phyloP scores from a whole-genome alignment of 2,888 invertebrate species.

The Colletes collaris region DNA sequence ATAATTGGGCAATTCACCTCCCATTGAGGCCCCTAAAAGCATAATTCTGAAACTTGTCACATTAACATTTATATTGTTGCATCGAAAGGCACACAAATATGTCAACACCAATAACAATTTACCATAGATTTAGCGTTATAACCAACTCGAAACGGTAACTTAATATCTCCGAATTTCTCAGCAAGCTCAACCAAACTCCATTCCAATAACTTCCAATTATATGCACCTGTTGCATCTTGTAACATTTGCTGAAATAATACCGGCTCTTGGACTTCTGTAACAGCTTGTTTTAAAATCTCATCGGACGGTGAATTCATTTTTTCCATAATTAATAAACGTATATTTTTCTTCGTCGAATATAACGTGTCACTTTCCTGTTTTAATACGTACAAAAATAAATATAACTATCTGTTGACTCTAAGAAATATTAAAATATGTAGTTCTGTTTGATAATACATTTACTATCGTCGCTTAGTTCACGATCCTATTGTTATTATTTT shows the following conservation, averaged over 20 bases:
- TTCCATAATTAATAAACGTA: conserved; percentile 29
- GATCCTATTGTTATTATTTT: no score
- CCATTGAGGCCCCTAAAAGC: conserved; percentile 88
- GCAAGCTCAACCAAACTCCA: conserved; percentile 87
- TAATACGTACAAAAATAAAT: no score
- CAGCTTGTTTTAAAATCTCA: conserved; percentile 64
- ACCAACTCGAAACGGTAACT: conserved; percentile 86
- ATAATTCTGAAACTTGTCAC: background rate
- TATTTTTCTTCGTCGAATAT: background rate
- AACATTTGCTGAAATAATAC: conserved; percentile 85
- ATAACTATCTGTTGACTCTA: no score
- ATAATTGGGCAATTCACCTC: conserved; percentile 88
- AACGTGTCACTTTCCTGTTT: no score
- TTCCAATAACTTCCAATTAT: conserved; percentile 85
- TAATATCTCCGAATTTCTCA: conserved; percentile 84
- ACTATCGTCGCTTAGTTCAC: no score
- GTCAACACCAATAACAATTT: conserved; percentile 39
- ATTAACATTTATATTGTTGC: background rate
- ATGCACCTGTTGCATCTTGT: conserved; percentile 66
- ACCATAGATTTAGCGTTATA: conserved; percentile 80
- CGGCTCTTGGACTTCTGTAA: conserved; percentile 82
- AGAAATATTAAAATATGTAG: no score
- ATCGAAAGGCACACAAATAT: background rate
- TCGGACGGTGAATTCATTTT: conserved; percentile 34
- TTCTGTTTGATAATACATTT: no score